Conservation (phyloP, 2,113 vertebrate species). For the Nycticorax nycticorax region DNA sequence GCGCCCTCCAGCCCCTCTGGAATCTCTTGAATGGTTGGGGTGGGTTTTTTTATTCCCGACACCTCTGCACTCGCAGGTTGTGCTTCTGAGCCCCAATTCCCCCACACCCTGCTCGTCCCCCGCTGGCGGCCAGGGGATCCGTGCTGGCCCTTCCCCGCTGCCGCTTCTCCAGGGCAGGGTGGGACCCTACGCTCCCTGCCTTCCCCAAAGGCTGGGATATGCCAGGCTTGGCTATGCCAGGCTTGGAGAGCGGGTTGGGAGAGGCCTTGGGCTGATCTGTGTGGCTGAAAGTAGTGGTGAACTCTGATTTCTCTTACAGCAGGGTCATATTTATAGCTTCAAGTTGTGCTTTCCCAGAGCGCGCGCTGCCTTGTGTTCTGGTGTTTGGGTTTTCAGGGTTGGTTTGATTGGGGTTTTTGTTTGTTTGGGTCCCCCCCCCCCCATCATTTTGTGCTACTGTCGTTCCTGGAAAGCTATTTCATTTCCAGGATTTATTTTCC, state of each 20-base stretch:
- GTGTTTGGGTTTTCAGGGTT: not conserved
- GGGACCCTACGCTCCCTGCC: not conserved
- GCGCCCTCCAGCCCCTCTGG: slow-evolving; percentile 23
- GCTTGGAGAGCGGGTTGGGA: not conserved
- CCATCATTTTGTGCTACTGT: not conserved
- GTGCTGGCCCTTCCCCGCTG: not conserved
- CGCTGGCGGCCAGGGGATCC: not conserved
- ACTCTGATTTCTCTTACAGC: not conserved
- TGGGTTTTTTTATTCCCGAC: not conserved
- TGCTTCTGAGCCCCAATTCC: not conserved
- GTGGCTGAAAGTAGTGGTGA: not conserved
- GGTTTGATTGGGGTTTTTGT: not conserved
- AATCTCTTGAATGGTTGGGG: not conserved
- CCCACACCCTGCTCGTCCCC: not conserved
- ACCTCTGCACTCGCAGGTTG: not conserved
- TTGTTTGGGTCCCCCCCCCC: too few species aligned
- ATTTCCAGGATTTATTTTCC: slow-evolving; percentile 17
- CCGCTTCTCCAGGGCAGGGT: not conserved
- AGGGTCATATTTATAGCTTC: not conserved
- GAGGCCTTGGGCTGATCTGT: not conserved
- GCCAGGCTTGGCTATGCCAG: too few species aligned
- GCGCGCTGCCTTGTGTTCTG: not conserved
- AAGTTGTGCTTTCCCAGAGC: not conserved
- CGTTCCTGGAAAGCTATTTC: not conserved
- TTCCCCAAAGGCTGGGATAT: not conserved